Percentiles rank a stretch among this genome's conserved stretches.
phyloP scores from a whole-genome alignment of 1,140 invertebrate genomes.

The Anadara kagoshimensis region DNA sequence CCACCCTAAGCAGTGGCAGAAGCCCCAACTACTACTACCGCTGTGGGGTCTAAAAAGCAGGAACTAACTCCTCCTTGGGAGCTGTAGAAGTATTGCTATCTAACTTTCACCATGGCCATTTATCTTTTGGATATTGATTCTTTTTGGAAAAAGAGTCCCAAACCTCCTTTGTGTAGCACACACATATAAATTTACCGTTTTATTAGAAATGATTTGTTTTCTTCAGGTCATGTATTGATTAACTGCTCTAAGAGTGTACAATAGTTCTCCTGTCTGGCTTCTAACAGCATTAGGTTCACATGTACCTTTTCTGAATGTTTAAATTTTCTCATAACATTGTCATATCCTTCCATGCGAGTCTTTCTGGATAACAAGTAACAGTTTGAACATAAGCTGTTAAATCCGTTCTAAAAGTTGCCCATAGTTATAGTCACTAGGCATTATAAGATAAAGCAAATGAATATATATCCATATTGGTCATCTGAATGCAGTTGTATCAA shows the following conservation, averaged over 20 bases:
- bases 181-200: too few species aligned
- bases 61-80: too few species aligned
- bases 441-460: conserved; percentile 91
- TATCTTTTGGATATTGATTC: too few species aligned
- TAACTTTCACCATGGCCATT: too few species aligned
- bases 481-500: conserved; percentile 91
- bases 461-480: conserved; percentile 95
- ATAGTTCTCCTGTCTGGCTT: conserved; percentile 90
- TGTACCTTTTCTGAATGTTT: conserved; percentile 94
- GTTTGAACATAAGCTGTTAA: conserved; percentile 93
- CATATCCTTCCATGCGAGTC: conserved; percentile 86
- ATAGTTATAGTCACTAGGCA: conserved; percentile 94
- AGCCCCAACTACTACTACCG: too few species aligned
- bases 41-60: too few species aligned
- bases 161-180: too few species aligned
- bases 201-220: background rate
- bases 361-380: conserved; percentile 89
- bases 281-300: conserved; percentile 91
- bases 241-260: conserved; percentile 88
- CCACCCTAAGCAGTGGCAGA: too few species aligned
- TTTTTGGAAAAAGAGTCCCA: too few species aligned
- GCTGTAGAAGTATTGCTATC: too few species aligned
- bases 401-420: conserved; percentile 86
- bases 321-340: conserved; percentile 89
- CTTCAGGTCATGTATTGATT: conserved; percentile 84